phyloP scores from a whole-genome alignment of 2,888 invertebrate genomes.

The Anarsia innoxiella region DNA sequence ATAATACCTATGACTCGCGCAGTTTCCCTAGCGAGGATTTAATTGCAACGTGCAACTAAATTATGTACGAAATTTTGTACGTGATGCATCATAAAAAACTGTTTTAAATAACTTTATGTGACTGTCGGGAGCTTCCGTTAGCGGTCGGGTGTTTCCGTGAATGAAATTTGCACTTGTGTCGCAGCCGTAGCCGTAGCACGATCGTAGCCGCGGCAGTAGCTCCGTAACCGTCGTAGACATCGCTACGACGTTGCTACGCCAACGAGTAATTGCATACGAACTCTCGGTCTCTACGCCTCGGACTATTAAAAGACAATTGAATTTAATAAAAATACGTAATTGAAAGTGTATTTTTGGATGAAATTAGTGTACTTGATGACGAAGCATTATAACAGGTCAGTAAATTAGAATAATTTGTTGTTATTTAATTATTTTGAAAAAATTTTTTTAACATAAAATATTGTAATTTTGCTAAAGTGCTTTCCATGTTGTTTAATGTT shows the following conservation, averaged over 20 bases:
- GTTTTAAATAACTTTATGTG: slow-evolving; percentile 41
- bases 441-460: too few relatives aligned
- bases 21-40: too few relatives aligned
- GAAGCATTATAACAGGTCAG: slow-evolving; percentile 34
- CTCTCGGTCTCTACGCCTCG: too few relatives aligned
- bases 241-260: slow-evolving; percentile 16
- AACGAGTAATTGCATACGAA: slow-evolving; percentile 22
- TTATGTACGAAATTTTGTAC: slow-evolving; percentile 9
- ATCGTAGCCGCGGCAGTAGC: slow-evolving; percentile 54
- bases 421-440: neutral
- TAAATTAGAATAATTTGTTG: slow-evolving; percentile 3
- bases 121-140: slow-evolving; percentile 47
- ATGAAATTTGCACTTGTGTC: slow-evolving; percentile 39
- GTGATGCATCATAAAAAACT: slow-evolving; percentile 7
- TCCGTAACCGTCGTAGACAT: slow-evolving; percentile 53
- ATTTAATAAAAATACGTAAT: too few relatives aligned
- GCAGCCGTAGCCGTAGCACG: slow-evolving; percentile 15
- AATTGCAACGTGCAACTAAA: too few relatives aligned
- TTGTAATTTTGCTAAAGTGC: too few relatives aligned
- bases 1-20: too few relatives aligned
- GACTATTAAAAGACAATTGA: too few relatives aligned
- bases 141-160: slow-evolving; percentile 45
- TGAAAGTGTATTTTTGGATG: slow-evolving; percentile 12
- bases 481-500: too few relatives aligned
- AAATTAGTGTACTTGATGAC: slow-evolving; percentile 30